These are phyloP conservation scores for Dendrocincla tyrannina DNA, from an alignment of 2,797 vertebrate species.

Conservation along the genomic window DNA sequence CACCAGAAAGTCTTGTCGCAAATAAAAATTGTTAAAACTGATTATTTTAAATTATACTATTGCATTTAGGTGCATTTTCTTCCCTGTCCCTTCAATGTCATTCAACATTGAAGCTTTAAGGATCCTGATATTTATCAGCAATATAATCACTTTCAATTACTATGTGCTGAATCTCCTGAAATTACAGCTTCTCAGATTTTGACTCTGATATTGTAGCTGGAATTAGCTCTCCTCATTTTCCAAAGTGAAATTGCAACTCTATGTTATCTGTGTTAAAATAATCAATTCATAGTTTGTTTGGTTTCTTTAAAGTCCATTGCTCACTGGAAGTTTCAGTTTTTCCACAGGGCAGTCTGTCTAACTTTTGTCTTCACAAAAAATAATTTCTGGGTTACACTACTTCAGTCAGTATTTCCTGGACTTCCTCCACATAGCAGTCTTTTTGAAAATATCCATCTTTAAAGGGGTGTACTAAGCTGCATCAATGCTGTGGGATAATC, in stretches of 20 bases:
- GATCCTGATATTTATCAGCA: not conserved
- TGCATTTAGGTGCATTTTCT: not conserved
- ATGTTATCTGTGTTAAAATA: not conserved
- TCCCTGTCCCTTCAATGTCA: not conserved
- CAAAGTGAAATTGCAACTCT: not conserved
- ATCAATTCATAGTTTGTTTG: not conserved
- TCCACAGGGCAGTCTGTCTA: not conserved
- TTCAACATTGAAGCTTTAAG: not conserved
- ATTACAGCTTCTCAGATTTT: not conserved
- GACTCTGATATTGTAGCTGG: not conserved
- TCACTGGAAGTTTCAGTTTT: not conserved
- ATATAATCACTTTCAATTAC: not conserved
- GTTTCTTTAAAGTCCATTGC: not conserved
- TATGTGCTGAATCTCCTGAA: not conserved
- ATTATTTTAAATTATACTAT: not conserved
- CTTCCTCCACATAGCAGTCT: not conserved
- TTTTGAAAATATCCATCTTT: not conserved
- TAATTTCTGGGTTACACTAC: not conserved
- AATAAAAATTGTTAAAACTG: not conserved
- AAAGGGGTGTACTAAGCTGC: not conserved
- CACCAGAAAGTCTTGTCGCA: not conserved
- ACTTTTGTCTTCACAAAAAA: not conserved
- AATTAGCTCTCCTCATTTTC: not conserved
- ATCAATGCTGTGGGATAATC: not conserved
- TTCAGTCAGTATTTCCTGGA: not conserved